phyloP scores from a whole-genome alignment of 2,888 invertebrate species.

The Ophraella communa region DNA sequence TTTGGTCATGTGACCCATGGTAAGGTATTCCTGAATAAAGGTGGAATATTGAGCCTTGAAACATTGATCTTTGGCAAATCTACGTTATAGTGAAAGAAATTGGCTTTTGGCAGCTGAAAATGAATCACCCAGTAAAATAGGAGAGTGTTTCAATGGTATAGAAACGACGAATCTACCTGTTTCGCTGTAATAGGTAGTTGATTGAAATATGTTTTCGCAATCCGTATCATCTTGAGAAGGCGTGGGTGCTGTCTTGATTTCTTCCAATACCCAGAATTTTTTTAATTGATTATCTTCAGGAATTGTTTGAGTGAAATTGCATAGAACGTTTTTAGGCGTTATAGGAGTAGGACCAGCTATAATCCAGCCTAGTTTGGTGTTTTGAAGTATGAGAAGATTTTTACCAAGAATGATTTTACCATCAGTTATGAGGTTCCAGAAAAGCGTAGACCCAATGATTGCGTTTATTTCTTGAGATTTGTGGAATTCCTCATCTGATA shows the following conservation, averaged over 20 bases:
- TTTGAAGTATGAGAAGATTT: no score
- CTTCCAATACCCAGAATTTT: slow-evolving; percentile 27
- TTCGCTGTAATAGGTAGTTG: slow-evolving; percentile 4
- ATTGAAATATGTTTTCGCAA: slow-evolving; percentile 21
- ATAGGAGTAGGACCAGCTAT: neutral
- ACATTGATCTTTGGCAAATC: slow-evolving; percentile 7
- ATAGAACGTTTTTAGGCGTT: neutral
- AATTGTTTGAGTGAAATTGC: slow-evolving; percentile 21
- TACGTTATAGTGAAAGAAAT: slow-evolving; percentile 21
- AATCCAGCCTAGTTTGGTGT: no score
- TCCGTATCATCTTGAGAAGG: slow-evolving; percentile 8
- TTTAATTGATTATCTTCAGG: slow-evolving; percentile 26
- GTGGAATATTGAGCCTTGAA: neutral
- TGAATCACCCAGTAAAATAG: no score
- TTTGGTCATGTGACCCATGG: slow-evolving; percentile 27
- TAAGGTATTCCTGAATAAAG: no score
- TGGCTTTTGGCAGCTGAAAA: no score
- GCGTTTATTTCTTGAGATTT: slow-evolving; percentile 21
- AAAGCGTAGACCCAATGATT: slow-evolving; percentile 29
- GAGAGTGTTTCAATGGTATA: no score
- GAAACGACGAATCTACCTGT: no score
- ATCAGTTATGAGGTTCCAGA: slow-evolving; percentile 26
- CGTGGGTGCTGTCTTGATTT: neutral
- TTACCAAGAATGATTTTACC: slow-evolving; percentile 22
- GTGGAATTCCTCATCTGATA: slow-evolving; percentile 25